Base-by-base conservation (phyloP, 2,113 vertebrate genomes). In the Takifugu flavidus region DNA sequence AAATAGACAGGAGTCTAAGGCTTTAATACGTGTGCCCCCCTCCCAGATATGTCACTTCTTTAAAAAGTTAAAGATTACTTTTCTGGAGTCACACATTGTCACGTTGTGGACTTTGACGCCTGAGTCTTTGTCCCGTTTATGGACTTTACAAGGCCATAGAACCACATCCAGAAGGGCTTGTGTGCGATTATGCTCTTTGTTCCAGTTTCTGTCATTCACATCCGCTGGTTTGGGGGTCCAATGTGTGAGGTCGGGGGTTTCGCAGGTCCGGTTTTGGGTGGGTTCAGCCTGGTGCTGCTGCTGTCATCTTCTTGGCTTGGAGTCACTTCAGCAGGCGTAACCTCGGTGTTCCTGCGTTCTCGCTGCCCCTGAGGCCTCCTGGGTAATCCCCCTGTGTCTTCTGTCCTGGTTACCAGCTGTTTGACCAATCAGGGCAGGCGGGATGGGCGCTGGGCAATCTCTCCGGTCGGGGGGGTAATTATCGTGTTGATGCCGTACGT, bases 391-490 rank as follows among this genome's bases (percentile, higher is more conserved):
- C 42, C 64, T 71, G 73, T 72, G 77, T 79, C 72, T 72, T 73
- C 67, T 77, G 77, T 85, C 77, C 67, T 82, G 82, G 86, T 80
- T 75, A 85, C 82, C 77, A 79, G 79, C 81, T 82, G 82, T 83
- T 87, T 0, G 4, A 70, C 85, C 84, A 83, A 85, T 86, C 75
- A 59, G 62, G 77, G 59, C 39, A 51, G 62, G 50, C 67, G 62
- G 59, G 50, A 50, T 20, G n/a, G 55, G 57, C 6, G 2, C 76
- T 67, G 49, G 67, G 62, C 65, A 28, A 58, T 72, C 62, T 66
- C 69, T 73, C 55, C 1, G 70, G 57, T 67, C 58, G 58, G 80
- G 60, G 64, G 77, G 71, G 71, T 64, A 75, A 80, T 82, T 80
- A 79, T 78, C 56, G 65, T 6, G 62, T 63, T 64, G 61, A 67